Evolutionary conservation across 2,797 vertebrate genomes (phyloP).

Genomic region (Diglossa cyanea): DNA sequence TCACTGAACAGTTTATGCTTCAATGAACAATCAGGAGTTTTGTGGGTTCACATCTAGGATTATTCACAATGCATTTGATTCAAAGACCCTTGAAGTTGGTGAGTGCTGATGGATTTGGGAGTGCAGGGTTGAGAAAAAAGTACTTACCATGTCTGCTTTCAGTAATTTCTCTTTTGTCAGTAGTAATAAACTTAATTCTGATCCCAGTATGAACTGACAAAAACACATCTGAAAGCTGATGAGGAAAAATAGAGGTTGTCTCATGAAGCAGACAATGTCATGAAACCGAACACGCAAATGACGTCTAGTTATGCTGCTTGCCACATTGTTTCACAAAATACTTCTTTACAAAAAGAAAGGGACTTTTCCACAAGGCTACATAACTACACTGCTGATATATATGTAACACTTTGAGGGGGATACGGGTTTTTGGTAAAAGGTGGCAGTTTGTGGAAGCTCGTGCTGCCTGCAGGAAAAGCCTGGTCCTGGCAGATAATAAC

Average conservation of each 20-base stretch:
- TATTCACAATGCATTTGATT: not conserved
- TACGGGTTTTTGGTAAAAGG: not conserved
- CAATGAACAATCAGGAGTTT: not conserved
- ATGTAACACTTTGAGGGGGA: not conserved
- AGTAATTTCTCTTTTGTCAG: not conserved
- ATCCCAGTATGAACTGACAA: not conserved
- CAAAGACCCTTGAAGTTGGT: not conserved
- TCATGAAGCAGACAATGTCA: not conserved
- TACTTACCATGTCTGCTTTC: not conserved
- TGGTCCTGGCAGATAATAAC: not conserved
- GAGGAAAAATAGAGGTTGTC: not conserved
- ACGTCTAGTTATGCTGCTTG: not conserved
- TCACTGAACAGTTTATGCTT: not conserved
- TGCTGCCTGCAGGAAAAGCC: not conserved
- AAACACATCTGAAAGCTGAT: not conserved
- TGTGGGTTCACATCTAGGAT: not conserved
- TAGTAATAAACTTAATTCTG: not conserved
- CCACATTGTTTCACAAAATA: not conserved
- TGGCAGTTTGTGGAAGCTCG: not conserved
- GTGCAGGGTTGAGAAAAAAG: not conserved
- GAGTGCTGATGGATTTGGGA: not conserved
- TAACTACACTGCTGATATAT: not conserved
- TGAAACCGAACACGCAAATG: rapidly evolving
- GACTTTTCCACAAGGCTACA: not conserved
- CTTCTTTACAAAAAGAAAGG: not conserved